Evolutionary conservation across 2,797 vertebrate genomes (phyloP).

Genomic region (Hapalemur alaotrensis): DNA sequence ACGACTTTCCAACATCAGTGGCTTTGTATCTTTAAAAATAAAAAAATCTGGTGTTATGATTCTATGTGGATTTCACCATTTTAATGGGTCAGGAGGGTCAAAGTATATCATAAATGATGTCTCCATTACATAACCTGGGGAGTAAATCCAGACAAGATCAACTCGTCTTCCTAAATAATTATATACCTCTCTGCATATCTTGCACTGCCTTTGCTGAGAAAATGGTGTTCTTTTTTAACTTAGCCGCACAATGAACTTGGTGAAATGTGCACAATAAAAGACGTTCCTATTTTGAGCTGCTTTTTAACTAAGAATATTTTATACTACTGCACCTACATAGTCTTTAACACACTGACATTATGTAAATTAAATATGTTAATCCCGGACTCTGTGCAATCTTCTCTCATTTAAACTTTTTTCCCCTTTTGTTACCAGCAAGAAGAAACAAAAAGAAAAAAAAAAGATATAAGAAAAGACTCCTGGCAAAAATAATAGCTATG

Average conservation of each 20-base stretch:
- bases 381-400: constrained; percentile 66
- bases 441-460: constrained; percentile 66
- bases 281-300: constrained; percentile 71
- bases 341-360: constrained; percentile 77
- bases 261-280: constrained; percentile 61
- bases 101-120: neutral
- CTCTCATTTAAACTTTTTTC: constrained; percentile 60
- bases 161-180: constrained; percentile 58
- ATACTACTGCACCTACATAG: constrained; percentile 70
- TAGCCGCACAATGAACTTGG: constrained; percentile 71
- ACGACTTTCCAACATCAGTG: neutral
- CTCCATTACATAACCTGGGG: constrained; percentile 31
- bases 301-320: constrained; percentile 77
- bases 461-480: constrained; percentile 51
- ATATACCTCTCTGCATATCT: constrained; percentile 12
- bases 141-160: neutral
- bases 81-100: constrained; percentile 5
- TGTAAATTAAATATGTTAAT: constrained; percentile 80
- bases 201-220: constrained; percentile 13
- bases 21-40: constrained; percentile 23
- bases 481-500: constrained; percentile 75
- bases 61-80: neutral
- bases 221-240: constrained; percentile 58
- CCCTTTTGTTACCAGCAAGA: constrained; percentile 69
- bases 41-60: neutral